Conservation (phyloP, 2,113 vertebrate species). For the Perca flavescens region DNA sequence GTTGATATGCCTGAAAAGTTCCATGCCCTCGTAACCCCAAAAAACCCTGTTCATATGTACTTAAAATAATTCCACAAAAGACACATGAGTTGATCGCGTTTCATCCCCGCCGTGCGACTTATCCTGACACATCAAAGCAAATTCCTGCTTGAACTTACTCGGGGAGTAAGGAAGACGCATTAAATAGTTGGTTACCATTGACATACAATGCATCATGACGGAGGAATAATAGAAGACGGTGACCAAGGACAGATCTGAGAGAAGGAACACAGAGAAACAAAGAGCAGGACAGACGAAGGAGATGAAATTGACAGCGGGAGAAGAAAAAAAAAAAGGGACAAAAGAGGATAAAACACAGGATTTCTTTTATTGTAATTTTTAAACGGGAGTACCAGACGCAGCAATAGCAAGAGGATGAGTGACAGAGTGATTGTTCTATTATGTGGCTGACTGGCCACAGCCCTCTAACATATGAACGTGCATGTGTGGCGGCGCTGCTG, state of each 20-base stretch:
- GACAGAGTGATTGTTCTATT: conserved; percentile 81
- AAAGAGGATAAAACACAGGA: conserved; percentile 68
- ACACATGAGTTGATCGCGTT: conserved; percentile 29
- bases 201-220: conserved; percentile 66
- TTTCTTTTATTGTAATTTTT: conserved; percentile 83
- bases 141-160: conserved; percentile 38
- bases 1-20: conserved; percentile 10
- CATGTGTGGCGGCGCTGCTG: conserved; percentile 63
- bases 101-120: conserved; percentile 18
- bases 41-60: conserved; percentile 25
- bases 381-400: conserved; percentile 52
- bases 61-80: conserved; percentile 24
- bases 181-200: conserved; percentile 68
- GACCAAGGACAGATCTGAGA: conserved; percentile 74
- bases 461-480: conserved; percentile 76
- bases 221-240: conserved; percentile 70
- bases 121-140: conserved; percentile 39
- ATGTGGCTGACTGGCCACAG: conserved; percentile 82
- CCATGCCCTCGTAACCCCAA: not conserved
- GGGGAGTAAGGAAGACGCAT: conserved; percentile 47
- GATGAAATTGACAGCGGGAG: conserved; percentile 59
- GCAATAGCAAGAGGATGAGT: conserved; percentile 68
- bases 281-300: conserved; percentile 62
- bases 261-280: conserved; percentile 54
- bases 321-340: conserved; percentile 65